Evolutionary conservation across 2,113 vertebrate genomes (phyloP), one percentile per base, ranked within the genome.

Genomic region (Microtus richardsoni): DNA sequence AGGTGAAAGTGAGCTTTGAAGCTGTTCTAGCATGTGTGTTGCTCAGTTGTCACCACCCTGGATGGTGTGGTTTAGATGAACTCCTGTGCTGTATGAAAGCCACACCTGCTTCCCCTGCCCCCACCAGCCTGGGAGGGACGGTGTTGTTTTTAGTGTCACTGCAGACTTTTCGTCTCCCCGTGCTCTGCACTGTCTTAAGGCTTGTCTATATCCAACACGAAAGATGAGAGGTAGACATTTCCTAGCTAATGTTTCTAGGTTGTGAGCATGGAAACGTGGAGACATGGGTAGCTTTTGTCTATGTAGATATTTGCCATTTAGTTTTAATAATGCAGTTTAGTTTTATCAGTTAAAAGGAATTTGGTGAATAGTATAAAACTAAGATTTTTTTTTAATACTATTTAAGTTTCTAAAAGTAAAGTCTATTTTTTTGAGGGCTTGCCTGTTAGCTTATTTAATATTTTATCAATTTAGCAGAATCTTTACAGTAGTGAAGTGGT

Each of bases 341-440:
- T 89, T 95, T 97, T 78, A 95, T 66, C 3, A 89, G 86, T 78
- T 93, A 58, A 85, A 95, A 95, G 3, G 30, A 88, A 85, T 12
- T 68, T 93, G 26, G 19, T 9, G 21, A 89, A 41, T 91, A 28
- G 62, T 94, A 41, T 92, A 88, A 94, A 83, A 60, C 41, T 54
- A 62, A 74, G 2, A 36, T 44, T 94, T 64, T 89, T 91, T 62
- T 39, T 92, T 83, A 80, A 92, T 89, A 82, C 41, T 89, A 41
- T 64, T 94, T 83, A 94, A 95, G 26, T 94, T 88, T 87, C 86
- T 79, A 80, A 75, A 88, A 84, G 47, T n/a, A 96, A 62, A 83
- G 54, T 54, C 4, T 85, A 12, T 54, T 64, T 73, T 73, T 28
- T 84, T 91, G 58, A 80, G 13, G 5, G 39, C 19, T 77, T 96